Conservation (phyloP, 2,888 invertebrate genomes). For the Eilema depressum region DNA sequence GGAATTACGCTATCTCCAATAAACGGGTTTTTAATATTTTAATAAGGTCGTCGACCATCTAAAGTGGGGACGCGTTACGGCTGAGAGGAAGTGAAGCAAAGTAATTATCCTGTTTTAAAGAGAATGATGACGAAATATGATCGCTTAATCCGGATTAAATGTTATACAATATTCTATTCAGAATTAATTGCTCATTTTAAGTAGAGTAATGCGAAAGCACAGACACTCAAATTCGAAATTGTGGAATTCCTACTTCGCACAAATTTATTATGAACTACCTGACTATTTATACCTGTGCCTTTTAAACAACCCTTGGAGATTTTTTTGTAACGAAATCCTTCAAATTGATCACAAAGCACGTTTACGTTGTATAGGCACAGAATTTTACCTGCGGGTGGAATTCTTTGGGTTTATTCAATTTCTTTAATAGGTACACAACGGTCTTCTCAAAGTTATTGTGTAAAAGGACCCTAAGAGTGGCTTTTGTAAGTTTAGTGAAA, state of each 20-base stretch:
- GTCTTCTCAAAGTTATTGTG: conserved; percentile 46
- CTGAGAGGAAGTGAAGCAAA: conserved; percentile 2
- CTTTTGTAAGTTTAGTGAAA: conserved; percentile 44
- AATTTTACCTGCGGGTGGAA: conserved; percentile 49
- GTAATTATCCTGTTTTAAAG: neutral
- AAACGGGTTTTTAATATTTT: conserved; percentile 1
- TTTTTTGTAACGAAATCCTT: conserved; percentile 47
- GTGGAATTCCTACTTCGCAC: conserved; percentile 36
- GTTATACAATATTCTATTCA: neutral
- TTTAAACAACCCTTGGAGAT: conserved; percentile 44
- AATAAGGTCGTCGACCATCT: neutral
- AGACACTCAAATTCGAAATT: neutral
- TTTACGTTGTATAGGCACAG: conserved; percentile 43
- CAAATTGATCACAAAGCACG: conserved; percentile 52
- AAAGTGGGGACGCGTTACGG: neutral
- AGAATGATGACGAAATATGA: neutral
- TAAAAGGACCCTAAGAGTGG: conserved; percentile 42
- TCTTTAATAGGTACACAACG: conserved; percentile 46
- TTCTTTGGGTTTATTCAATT: conserved; percentile 48
- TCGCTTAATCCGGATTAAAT: neutral
- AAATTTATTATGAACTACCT: conserved; percentile 50
- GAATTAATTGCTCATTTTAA: neutral
- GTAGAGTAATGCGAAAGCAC: neutral
- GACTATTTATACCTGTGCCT: conserved; percentile 44
- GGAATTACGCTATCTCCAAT: neutral